Conservation (phyloP, 2,113 vertebrate species). For the Corythornis vintsioides region DNA sequence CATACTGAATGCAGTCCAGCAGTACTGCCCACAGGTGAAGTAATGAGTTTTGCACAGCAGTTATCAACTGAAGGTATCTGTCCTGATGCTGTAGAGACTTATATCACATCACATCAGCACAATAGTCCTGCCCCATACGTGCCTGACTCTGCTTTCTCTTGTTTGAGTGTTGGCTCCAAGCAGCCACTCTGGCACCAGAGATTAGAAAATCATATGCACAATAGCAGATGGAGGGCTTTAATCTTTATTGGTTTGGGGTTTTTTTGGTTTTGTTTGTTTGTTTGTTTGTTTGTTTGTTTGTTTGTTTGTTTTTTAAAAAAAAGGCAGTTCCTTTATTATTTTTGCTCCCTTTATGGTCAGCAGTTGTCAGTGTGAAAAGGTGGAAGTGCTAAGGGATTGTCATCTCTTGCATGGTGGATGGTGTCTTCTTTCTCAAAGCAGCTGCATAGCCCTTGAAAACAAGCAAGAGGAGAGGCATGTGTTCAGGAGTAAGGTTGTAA, state of each 20-base stretch:
- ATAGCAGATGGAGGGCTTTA: conserved; percentile 18
- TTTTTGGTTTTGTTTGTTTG: too few species aligned
- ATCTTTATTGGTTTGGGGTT: background rate
- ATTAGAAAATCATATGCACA: conserved; percentile 10
- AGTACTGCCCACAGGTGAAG: background rate
- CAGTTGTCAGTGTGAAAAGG: background rate
- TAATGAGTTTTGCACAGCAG: background rate
- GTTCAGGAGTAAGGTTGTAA: background rate
- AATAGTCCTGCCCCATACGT: fast-evolving
- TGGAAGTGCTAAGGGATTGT: background rate
- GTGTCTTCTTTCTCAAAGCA: conserved; percentile 5
- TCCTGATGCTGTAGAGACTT: background rate
- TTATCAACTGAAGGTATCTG: background rate
- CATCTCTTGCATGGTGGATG: background rate
- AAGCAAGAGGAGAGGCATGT: background rate
- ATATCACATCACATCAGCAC: background rate
- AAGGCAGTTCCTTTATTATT: background rate
- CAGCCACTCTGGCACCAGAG: background rate
- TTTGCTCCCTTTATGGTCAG: background rate
- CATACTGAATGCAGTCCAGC: background rate
- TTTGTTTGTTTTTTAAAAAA: background rate
- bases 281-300: too few species aligned
- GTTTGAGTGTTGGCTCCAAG: background rate
- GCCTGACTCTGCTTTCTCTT: background rate
- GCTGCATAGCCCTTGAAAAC: background rate